Conservation (phyloP, 2,888 invertebrate genomes). For the Rapana venosa region DNA sequence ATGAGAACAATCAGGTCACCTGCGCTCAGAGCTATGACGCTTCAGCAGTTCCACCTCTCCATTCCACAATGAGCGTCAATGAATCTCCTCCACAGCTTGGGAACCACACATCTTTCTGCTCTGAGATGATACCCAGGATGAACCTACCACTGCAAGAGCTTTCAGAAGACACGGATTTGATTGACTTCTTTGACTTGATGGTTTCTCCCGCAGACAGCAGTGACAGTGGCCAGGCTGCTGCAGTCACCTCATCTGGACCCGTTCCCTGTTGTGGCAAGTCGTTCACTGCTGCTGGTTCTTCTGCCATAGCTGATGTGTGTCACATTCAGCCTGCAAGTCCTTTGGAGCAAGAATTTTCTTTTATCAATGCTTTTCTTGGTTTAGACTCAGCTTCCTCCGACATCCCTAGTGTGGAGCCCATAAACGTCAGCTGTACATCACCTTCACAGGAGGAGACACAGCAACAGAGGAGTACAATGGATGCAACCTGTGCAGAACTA, state of each 20-base stretch:
- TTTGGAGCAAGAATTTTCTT: constrained; percentile 12
- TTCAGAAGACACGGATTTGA: background rate
- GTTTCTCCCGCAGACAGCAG: background rate
- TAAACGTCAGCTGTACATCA: background rate
- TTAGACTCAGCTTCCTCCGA: background rate
- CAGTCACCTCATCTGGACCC: no score
- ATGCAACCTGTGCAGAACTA: background rate
- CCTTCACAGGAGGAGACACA: background rate
- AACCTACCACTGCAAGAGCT: background rate
- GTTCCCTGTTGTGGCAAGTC: background rate
- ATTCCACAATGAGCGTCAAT: background rate
- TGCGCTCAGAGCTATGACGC: background rate
- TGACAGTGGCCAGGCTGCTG: background rate
- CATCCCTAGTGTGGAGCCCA: background rate
- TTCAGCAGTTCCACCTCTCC: background rate
- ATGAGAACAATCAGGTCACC: background rate
- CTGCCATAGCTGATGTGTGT: background rate
- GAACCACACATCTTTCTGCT: background rate
- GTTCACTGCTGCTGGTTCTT: background rate
- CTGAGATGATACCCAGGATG: background rate
- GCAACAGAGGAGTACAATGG: background rate
- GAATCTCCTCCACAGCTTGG: background rate
- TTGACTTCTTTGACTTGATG: background rate
- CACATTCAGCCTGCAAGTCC: background rate
- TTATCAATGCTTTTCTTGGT: background rate